Conservation (phyloP, 2,113 vertebrate genomes). For the Coptodon rendalli region DNA sequence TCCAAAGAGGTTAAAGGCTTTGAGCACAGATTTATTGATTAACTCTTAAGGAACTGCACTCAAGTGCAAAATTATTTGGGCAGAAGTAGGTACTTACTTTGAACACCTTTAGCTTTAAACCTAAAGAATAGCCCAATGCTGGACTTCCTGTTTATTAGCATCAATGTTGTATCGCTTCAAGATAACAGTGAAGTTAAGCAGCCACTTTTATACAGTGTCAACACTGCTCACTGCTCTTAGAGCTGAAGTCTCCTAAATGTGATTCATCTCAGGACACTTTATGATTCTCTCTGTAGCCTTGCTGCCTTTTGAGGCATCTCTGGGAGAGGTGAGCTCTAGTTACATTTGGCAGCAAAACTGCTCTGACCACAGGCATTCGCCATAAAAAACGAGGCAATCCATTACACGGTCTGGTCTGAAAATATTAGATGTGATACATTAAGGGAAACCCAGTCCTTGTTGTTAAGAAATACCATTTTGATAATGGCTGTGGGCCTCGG, state of each 20-base stretch:
- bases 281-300: not conserved
- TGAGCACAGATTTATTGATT: slow-evolving; percentile 18
- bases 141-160: not conserved
- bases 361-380: not conserved
- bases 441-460: not conserved
- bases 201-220: not conserved
- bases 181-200: not conserved
- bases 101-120: not conserved
- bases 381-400: slow-evolving; percentile 1
- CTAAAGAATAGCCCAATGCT: not conserved
- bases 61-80: not conserved
- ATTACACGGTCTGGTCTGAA: not conserved
- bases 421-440: slow-evolving; percentile 1
- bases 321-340: not conserved
- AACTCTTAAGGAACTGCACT: not conserved
- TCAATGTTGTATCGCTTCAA: not conserved
- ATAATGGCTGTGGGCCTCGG: not conserved
- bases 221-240: not conserved
- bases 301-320: not conserved
- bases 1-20: not conserved
- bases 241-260: not conserved
- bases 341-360: not conserved
- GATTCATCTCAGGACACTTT: not conserved
- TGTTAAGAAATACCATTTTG: not conserved
- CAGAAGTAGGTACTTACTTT: not conserved